A percentile compares a stretch with the other conserved stretches of the same genome.
Evolutionary conservation across 2,888 invertebrate species (phyloP).

Genomic region (Pilophorus perplexus): DNA sequence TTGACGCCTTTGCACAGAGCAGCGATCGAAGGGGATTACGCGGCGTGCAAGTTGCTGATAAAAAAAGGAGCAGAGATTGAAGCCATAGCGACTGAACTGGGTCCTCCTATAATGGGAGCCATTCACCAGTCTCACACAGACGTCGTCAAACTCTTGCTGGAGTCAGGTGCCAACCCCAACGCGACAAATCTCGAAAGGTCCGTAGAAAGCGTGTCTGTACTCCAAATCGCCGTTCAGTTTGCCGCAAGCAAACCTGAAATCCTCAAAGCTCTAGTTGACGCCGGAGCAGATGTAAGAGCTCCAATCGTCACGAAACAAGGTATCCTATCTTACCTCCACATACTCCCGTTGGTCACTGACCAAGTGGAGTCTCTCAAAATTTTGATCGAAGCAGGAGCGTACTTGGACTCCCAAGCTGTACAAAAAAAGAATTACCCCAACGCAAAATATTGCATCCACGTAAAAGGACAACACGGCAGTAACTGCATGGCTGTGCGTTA

Average conservation of each 20-base stretch:
- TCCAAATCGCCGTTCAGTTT: background rate
- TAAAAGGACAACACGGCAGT: background rate
- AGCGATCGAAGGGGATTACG: background rate
- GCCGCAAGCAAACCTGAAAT: background rate
- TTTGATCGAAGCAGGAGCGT: slow-evolving; percentile 9
- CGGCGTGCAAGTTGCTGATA: background rate
- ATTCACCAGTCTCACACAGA: background rate
- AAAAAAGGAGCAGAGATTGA: background rate
- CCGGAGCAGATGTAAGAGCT: background rate
- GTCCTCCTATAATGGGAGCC: background rate
- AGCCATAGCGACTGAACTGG: background rate
- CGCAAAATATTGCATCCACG: too few relatives aligned
- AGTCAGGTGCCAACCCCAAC: background rate
- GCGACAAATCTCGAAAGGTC: background rate
- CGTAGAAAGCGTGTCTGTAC: background rate
- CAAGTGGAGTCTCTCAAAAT: background rate
- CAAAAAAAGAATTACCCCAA: too few relatives aligned
- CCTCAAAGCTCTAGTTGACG: background rate
- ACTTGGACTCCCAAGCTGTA: background rate
- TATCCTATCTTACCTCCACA: background rate
- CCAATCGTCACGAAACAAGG: background rate
- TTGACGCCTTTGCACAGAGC: background rate
- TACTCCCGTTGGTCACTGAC: background rate
- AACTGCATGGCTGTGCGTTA: background rate
- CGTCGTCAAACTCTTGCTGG: background rate